Base-by-base conservation (phyloP, 1,140 invertebrate genomes). In the Eumaeus atala region DNA sequence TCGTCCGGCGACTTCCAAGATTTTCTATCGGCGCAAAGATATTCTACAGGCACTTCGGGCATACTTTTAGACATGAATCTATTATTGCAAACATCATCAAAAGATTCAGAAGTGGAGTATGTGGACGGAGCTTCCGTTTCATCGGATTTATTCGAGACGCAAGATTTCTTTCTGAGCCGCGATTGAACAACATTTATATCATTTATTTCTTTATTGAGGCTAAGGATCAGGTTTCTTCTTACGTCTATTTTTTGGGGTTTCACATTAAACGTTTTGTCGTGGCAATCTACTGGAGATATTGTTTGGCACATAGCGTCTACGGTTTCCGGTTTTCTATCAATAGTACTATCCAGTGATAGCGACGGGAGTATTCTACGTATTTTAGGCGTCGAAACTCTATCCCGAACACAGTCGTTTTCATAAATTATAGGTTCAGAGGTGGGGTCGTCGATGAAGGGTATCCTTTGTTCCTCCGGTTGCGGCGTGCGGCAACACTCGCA, bases 1-100 rank as follows among this genome's bases (percentile, higher is more conserved):
- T 91, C 90, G 53, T 91, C 90, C 1, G 90, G 90, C 0, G 90
- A 91, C 55, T 90, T 90, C 90, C 90, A 91, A n/a, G 87, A 91
- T 58, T 91, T 91, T 11, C 82, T 85, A 35, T 89, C 86, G 7
- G 88, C 84, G 28, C 64, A 58, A 33, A 54, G 56, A 34, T 3
- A 28, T 28, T 80, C 72, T 36, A 56, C 38, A n/a, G 65, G 61
- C 21, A 59, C 64, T 21, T 64, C 62, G 3, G 53, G 50, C 6
- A 54, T 16, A 40, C 50, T 64, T 54, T 65, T 71, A 49, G 16
- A 35, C 11, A 42, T 14, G 33, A 28, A 33, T 8, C 56, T 62
- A 4, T 72, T 61, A 57, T 73, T 69, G 12, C 44, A 67, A 9
- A 63, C 61, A 6, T 74, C 73, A 48, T 82, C 71, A 47, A 69